Percentiles rank a stretch among this genome's conserved stretches.
phyloP scores from a whole-genome alignment of 2,888 invertebrate species.

The Ennomos quercinarius region DNA sequence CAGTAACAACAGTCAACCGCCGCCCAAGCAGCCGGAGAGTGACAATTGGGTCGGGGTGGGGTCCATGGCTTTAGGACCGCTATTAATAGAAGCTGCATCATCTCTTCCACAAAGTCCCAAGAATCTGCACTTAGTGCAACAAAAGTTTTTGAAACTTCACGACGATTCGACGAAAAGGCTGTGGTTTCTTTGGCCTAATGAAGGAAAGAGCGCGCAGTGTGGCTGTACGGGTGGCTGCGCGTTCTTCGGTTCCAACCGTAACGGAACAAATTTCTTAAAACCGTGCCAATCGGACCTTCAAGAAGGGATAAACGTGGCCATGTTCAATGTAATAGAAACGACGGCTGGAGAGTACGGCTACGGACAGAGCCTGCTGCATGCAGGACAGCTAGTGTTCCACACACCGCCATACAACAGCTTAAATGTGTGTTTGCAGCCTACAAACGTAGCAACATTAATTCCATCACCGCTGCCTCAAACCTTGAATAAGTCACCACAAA shows the following conservation, averaged over 20 bases:
- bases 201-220: constrained; percentile 90
- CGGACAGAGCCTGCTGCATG: constrained; percentile 96
- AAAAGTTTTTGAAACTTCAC: constrained; percentile 92
- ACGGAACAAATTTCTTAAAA: constrained; percentile 95
- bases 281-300: constrained; percentile 92
- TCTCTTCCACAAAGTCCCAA: constrained; percentile 92
- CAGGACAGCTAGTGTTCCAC: constrained; percentile 94
- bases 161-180: constrained; percentile 94
- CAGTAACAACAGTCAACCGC: constrained; percentile 71
- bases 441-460: constrained; percentile 72
- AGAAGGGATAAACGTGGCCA: constrained; percentile 93
- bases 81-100: constrained; percentile 95
- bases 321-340: constrained; percentile 89
- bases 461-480: constrained; percentile 76
- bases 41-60: constrained; percentile 97
- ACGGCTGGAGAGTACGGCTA: constrained; percentile 94
- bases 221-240: constrained; percentile 98
- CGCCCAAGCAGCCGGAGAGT: constrained; percentile 66
- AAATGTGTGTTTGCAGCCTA: constrained; percentile 91
- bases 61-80: constrained; percentile 94
- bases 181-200: constrained; percentile 97
- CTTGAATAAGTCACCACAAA: constrained; percentile 72
- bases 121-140: constrained; percentile 91
- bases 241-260: constrained; percentile 97
- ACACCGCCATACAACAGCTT: constrained; percentile 94